Evolutionary conservation across 2,888 invertebrate species (phyloP).

Genomic region (Parnassius apollo): DNA sequence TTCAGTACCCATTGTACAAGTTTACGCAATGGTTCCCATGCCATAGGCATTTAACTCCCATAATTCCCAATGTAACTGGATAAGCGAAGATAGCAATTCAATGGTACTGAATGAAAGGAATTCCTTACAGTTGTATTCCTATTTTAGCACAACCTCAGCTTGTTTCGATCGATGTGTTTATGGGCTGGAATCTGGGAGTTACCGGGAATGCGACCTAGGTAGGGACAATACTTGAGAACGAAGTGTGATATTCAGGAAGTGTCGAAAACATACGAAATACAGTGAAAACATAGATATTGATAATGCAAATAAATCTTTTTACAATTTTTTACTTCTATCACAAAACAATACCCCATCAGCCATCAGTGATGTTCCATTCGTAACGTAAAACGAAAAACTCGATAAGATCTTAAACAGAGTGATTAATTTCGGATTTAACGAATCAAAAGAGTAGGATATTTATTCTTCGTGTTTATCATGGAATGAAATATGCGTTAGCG

Average conservation of each 20-base stretch:
- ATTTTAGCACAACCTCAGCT: constrained; percentile 38
- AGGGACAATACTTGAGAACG: background rate
- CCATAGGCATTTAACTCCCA: constrained; percentile 32
- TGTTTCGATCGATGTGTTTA: constrained; percentile 31
- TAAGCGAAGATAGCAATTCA: constrained; percentile 36
- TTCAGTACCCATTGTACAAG: constrained; percentile 20
- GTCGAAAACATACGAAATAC: too few species aligned
- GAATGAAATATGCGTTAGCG: constrained; percentile 24
- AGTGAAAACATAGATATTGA: constrained; percentile 4
- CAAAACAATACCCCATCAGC: constrained; percentile 18
- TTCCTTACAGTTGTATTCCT: constrained; percentile 50
- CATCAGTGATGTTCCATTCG: constrained; percentile 6
- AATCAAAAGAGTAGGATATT: constrained; percentile 18
- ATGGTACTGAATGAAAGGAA: constrained; percentile 48
- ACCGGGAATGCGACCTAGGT: constrained; percentile 2
- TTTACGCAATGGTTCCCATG: constrained; percentile 42
- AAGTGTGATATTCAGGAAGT: background rate
- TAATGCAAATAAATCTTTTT: constrained; percentile 5
- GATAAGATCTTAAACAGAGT: constrained; percentile 10
- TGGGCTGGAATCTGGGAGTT: constrained; percentile 11
- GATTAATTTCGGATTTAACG: constrained; percentile 15
- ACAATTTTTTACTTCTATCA: background rate
- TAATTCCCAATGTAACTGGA: constrained; percentile 46
- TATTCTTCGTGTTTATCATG: constrained; percentile 11
- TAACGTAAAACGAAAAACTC: background rate